Evolutionary conservation across 1,140 invertebrate genomes (phyloP), one percentile per base, ranked within the genome.

Genomic region (Nebria ingens): DNA sequence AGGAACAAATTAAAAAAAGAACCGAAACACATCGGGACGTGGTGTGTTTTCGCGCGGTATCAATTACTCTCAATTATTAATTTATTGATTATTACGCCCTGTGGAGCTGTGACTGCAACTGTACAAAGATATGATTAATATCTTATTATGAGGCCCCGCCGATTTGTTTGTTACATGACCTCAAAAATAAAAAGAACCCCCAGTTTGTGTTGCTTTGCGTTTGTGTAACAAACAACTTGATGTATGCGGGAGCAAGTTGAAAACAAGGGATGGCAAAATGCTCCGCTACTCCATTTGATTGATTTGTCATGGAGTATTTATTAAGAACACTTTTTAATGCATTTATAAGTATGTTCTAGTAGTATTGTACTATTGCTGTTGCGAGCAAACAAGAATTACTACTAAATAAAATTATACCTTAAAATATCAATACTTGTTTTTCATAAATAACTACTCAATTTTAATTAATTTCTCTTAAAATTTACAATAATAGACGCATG

Each of bases 81-180:
- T 34, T 34, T 34, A 34, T 45, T 11, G 17, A 12, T 45, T 12
- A 45, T 45, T 45, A 45, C 40, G 40, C 53, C 45, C 50, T 52
- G 34, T 61, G 58, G 59, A 62, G 60, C 60, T 62, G 60, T 62
- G 60, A 62, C 61, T 61, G 59, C 61, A 61, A 59, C 61, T 45
- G 40, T 45, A 45, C 40, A 45, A 45, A 45, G 40, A 45, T 45
- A 45, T 34, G 25, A 45, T 45, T 9, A n/a, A n/a, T n/a, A 11
- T 45, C 17, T 45, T 45, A 45, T 34, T 6, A 34, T 34, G 25
- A 34, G 25, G 25, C 25, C n/a, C 6, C n/a, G 25, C 25, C n/a
- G 25, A 9, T 34, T n/a, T n/a, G n/a, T n/a, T n/a, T n/a, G n/a
- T 34, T 34, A 34, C 25, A 34, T 9, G 6, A 34, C 25, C 6